phyloP scores from a whole-genome alignment of 2,888 invertebrate species.

The Phoronis australis region DNA sequence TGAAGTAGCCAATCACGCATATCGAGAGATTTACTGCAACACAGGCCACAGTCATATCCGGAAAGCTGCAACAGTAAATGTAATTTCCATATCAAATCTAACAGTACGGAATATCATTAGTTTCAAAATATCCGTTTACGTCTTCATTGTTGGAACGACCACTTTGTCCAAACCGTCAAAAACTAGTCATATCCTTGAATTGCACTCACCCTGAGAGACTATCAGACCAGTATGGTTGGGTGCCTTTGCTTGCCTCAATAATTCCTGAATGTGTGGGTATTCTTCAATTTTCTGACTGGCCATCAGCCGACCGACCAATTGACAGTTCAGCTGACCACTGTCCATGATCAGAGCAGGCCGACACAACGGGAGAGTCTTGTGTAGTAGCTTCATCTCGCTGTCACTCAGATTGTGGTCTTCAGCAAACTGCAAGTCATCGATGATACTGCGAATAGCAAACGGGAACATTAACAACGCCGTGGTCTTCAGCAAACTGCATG shows the following conservation, averaged over 20 bases:
- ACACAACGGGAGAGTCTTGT: background rate
- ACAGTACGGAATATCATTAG: too few species aligned
- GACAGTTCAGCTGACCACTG: background rate
- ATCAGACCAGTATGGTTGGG: background rate
- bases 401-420: background rate
- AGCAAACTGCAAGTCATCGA: constrained; percentile 3
- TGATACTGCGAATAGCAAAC: background rate
- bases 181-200: too few species aligned
- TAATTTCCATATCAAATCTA: too few species aligned
- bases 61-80: too few species aligned
- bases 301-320: background rate
- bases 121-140: too few species aligned
- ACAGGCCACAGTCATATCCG: too few species aligned
- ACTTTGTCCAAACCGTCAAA: too few species aligned
- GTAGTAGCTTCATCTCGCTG: background rate
- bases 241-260: background rate
- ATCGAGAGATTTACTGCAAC: too few species aligned
- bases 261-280: background rate
- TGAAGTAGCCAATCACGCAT: too few species aligned
- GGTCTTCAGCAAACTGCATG: too few species aligned
- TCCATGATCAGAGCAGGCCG: background rate
- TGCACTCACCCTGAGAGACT: background rate
- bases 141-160: too few species aligned
- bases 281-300: background rate
- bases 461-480: background rate